Conservation (phyloP, 2,888 invertebrate genomes). For the Nephrocerus scutellatus region DNA sequence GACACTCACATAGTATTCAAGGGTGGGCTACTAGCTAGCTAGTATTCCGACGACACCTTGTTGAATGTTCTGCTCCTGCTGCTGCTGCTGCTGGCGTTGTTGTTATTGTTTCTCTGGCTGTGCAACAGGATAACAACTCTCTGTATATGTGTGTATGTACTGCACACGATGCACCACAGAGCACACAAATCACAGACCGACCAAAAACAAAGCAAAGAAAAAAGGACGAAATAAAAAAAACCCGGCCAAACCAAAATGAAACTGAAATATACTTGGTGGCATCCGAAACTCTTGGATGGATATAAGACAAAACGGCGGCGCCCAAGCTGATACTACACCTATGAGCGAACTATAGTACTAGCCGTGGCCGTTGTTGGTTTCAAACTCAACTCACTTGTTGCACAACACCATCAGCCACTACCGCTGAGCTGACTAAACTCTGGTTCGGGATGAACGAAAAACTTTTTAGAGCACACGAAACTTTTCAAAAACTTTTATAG, state of each 20-base stretch:
- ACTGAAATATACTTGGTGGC: too few species aligned
- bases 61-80: slow-evolving; percentile 11
- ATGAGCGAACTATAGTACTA: too few species aligned
- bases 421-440: slow-evolving; percentile 22
- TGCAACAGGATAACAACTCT: too few species aligned
- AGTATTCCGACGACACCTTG: slow-evolving; percentile 3
- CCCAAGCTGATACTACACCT: too few species aligned
- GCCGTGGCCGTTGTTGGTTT: too few species aligned
- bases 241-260: slow-evolving; percentile 9
- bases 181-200: neutral
- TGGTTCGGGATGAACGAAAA: slow-evolving; percentile 29
- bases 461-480: slow-evolving; percentile 47
- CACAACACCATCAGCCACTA: slow-evolving; percentile 44
- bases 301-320: too few species aligned
- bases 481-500: slow-evolving; percentile 48
- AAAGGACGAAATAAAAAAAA: slow-evolving; percentile 17
- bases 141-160: neutral
- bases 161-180: neutral
- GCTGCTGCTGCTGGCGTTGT: slow-evolving; percentile 10
- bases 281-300: too few species aligned
- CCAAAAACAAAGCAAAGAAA: slow-evolving; percentile 14
- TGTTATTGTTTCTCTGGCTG: slow-evolving; percentile 1
- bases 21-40: too few species aligned
- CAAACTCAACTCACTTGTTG: slow-evolving; percentile 51
- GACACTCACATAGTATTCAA: too few species aligned